Base-by-base conservation (phyloP, 2,113 vertebrate species). In the Neolamprologus tretocephalus region DNA sequence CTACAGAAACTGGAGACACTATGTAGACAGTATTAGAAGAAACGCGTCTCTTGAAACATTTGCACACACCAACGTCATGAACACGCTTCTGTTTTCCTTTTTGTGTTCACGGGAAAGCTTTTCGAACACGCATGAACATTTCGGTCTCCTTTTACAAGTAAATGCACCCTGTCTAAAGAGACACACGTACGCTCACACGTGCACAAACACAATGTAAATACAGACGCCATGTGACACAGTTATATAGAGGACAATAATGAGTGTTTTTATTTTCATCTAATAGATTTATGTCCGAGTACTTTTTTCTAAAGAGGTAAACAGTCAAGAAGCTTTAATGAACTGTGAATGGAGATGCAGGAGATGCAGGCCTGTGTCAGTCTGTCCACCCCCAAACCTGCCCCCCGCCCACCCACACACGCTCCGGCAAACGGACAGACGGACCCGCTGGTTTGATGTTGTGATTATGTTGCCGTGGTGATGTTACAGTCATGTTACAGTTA, bases 301-400 rank as follows among this genome's bases (percentile, higher is more conserved):
- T 95, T 96, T 95, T 95, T 75, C 85, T 92, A 90, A 94, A 91
- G 89, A 94, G 95, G 94, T 95, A 87, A 95, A 97, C 91, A 83
- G 96, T 96, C 95, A 91, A 95, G 94, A 95, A 96, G 96, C 96
- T 96, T 97, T 96, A 93, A 95, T 81, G 95, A 96, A 97, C 94
- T 96, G 97, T 97, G 97, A 96, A 97, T 95, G 96, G 68, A 51
- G 87, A 86, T 33, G 57, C 68, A 73, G 82, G 88, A 89, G 88
- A 8, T n/a, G 82, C 83, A 82, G 73, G 82, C 53, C 35, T 7
- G 78, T 45, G 82, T 82, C 84, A 5, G 81, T 85, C 89, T 6
- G 28, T 78, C 68, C 71, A 23, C 11, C 26, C 49, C 37, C n/a
- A 26, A 71, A 42, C 66, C 66, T 16, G 37, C 8, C 37, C n/a